Evolutionary conservation across 2,888 invertebrate species (phyloP).

Genomic region (Cosmopolites sordidus): DNA sequence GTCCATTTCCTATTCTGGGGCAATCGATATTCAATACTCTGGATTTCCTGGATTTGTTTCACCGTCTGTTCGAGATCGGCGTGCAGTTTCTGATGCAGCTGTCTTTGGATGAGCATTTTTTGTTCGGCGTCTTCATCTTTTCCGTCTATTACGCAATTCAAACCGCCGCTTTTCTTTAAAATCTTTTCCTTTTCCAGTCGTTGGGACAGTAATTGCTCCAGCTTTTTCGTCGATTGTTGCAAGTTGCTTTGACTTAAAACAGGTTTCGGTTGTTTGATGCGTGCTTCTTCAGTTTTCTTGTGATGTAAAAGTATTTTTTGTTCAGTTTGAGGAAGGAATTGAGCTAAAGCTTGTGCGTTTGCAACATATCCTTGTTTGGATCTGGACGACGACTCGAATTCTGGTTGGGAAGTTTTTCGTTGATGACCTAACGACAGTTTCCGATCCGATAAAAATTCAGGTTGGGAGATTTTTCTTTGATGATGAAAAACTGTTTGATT

Average conservation of each 20-base stretch:
- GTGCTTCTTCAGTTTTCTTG: constrained; percentile 34
- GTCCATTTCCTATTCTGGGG: constrained; percentile 49
- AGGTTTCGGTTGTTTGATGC: constrained; percentile 36
- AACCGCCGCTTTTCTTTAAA: constrained; percentile 35
- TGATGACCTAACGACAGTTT: constrained; percentile 38
- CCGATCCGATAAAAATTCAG: constrained; percentile 39
- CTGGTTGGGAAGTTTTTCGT: constrained; percentile 42
- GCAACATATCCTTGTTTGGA: constrained; percentile 38
- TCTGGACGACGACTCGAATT: constrained; percentile 33
- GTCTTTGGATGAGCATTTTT: constrained; percentile 46
- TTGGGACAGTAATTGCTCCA: constrained; percentile 48
- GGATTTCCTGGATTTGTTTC: constrained; percentile 50
- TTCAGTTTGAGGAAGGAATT: constrained; percentile 44
- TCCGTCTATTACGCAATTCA: constrained; percentile 39
- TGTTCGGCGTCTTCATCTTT: constrained; percentile 44
- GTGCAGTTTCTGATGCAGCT: constrained; percentile 49
- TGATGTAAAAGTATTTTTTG: constrained; percentile 38
- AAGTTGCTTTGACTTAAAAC: constrained; percentile 46
- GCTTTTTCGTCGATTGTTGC: constrained; percentile 48
- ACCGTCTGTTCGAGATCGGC: constrained; percentile 51
- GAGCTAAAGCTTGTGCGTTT: constrained; percentile 46
- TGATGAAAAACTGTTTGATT: constrained; percentile 31
- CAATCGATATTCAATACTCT: constrained; percentile 47
- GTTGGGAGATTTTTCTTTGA: constrained; percentile 45
- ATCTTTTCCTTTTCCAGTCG: constrained; percentile 42